Evolutionary conservation across 2,888 invertebrate species (phyloP).

Genomic region (Gandaritis pyraliata): DNA sequence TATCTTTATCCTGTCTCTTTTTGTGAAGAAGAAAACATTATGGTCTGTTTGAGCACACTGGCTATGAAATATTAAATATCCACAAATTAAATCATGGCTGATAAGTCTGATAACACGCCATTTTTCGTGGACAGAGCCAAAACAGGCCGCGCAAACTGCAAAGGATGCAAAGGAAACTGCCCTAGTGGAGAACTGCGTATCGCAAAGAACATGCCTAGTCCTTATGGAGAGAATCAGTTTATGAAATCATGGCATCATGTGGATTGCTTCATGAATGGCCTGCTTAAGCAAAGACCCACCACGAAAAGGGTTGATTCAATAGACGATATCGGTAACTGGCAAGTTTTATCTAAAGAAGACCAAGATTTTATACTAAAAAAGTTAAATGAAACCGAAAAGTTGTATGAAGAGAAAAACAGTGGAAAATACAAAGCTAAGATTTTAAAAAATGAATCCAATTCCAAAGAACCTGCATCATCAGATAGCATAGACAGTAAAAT

Average conservation of each 20-base stretch:
- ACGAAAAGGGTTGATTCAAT: slow-evolving; percentile 92
- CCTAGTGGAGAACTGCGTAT: slow-evolving; percentile 89
- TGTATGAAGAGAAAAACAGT: slow-evolving; percentile 79
- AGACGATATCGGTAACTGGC: slow-evolving; percentile 92
- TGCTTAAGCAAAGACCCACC: slow-evolving; percentile 90
- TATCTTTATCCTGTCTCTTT: too few relatives aligned
- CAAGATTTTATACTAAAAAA: slow-evolving; percentile 86
- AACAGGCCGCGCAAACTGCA: slow-evolving; percentile 91
- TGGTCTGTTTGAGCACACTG: neutral
- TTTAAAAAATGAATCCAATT: slow-evolving; percentile 63
- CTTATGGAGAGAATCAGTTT: slow-evolving; percentile 88
- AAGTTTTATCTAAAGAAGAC: slow-evolving; percentile 86
- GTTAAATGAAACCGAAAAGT: slow-evolving; percentile 85
- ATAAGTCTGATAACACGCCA: slow-evolving; percentile 58
- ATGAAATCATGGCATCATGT: slow-evolving; percentile 95
- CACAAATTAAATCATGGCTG: slow-evolving; percentile 37
- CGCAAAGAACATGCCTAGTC: slow-evolving; percentile 91
- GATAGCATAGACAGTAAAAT: slow-evolving; percentile 37
- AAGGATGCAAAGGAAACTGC: slow-evolving; percentile 93
- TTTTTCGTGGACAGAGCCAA: slow-evolving; percentile 92
- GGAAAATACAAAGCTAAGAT: slow-evolving; percentile 75
- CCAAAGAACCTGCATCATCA: slow-evolving; percentile 32
- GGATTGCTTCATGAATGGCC: slow-evolving; percentile 91
- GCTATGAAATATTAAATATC: neutral
- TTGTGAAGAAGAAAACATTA: too few relatives aligned